Evolutionary conservation across 2,797 vertebrate genomes (phyloP), one percentile per base, ranked within the genome.

Genomic region (Cossypha heuglini): DNA sequence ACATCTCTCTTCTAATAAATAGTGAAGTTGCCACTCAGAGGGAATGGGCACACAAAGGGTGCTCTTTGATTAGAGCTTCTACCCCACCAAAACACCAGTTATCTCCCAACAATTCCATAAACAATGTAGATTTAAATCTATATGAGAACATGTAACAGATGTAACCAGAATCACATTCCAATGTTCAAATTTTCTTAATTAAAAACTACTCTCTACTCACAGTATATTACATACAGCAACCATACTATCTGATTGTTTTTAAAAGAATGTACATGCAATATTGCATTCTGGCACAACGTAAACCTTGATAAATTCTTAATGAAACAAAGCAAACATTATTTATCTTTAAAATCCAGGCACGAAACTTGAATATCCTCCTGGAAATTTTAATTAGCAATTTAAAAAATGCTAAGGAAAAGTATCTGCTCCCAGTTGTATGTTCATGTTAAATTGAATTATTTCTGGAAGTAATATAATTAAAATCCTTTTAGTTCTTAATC

Each of bases 401-500:
- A 62, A 96, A 96, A 97, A 96, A 96, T 85, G 63, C 93, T 96
- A 94, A 93, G 68, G 83, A 95, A 97, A 97, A 95, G 29, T 97
- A 97, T 96, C 69, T 96, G 95, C 74, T 97, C 94, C 92, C 94
- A 96, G 77, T 97, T 97, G 88, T 96, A 92, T 97, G 68, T 96
- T 97, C 96, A 93, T 86, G 84, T 96, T 97, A 98, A 98, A 97
- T 98, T 96, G 97, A 97, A 97, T 98, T 97, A 97, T 98, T 97
- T 98, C 90, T 97, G 87, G 93, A 97, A 95, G 92, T 97, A 98
- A 97, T 96, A 96, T 96, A 97, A 98, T 97, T 97, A 97, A 96
- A 98, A 97, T 97, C 95, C 97, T 98, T 98, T 98, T 97, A 97
- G 97, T 94, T 98, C 89, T 95, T 97, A 97, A 98, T 98, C 97